These are phyloP conservation scores for Stylophora pistillata DNA, from an alignment of 64 coral and sea anemone genomes.

Conservation along the genomic window DNA sequence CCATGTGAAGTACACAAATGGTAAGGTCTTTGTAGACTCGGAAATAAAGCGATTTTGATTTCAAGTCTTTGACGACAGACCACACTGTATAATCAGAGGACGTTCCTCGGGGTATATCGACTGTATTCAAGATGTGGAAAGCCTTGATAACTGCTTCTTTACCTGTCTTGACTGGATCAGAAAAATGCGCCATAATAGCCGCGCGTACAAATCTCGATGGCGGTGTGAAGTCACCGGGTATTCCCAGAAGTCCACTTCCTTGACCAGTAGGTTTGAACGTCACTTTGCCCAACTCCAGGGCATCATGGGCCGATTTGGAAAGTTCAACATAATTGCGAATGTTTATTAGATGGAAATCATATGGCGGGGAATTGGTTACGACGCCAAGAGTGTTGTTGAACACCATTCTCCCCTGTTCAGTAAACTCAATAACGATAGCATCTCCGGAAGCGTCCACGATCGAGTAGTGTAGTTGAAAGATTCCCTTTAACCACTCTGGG, in stretches of 20 bases:
- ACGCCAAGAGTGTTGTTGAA: neutral
- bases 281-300: neutral
- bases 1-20: neutral
- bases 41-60: neutral
- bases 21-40: neutral
- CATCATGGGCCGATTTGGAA: neutral
- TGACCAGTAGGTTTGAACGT: neutral
- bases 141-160: neutral
- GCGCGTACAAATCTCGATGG: constrained; percentile 4
- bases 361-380: constrained; percentile 12
- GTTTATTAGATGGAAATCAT: constrained; percentile 6
- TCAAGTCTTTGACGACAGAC: constrained; percentile 8
- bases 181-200: neutral
- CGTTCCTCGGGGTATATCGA: neutral
- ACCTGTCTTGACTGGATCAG: neutral
- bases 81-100: constrained; percentile 1
- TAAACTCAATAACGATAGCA: constrained; percentile 19
- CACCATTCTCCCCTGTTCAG: neutral
- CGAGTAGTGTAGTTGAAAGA: neutral
- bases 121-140: constrained; percentile 6
- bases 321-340: constrained; percentile 16
- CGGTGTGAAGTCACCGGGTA: constrained; percentile 8
- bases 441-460: neutral
- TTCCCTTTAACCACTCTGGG: neutral
- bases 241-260: neutral